These are phyloP conservation scores for Myrmophylax atrothorax DNA, from an alignment of 2,113 vertebrate species.

Conservation along the genomic window DNA sequence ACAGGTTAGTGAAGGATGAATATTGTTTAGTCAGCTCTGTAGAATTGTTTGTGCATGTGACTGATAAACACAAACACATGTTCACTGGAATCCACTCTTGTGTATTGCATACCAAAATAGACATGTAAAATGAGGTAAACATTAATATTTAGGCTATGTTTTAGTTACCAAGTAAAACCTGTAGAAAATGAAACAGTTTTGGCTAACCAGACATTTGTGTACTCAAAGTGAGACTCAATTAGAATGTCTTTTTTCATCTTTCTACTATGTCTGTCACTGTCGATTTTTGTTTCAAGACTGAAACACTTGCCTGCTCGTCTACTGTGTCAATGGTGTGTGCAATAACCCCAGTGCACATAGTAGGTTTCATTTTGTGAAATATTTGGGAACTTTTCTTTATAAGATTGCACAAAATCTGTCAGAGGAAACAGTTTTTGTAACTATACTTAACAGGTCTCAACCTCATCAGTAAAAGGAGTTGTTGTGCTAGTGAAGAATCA, in stretches of 20 bases:
- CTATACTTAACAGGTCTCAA: slow-evolving; percentile 71
- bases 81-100: not conserved
- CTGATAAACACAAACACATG: not conserved
- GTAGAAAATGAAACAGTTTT: not conserved
- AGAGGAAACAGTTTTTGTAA: not conserved
- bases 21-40: not conserved
- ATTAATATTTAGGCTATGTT: not conserved
- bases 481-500: slow-evolving; percentile 77
- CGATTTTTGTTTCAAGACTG: not conserved
- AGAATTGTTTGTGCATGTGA: not conserved
- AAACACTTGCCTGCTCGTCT: not conserved
- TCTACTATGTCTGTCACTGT: not conserved
- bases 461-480: slow-evolving; percentile 80
- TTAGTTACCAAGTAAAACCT: not conserved
- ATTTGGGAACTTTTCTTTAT: not conserved
- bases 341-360: not conserved
- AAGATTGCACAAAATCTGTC: not conserved
- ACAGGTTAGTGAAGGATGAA: slow-evolving; percentile 74
- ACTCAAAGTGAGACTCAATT: not conserved
- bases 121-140: not conserved
- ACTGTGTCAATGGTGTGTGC: not conserved
- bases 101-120: not conserved
- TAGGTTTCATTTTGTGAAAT: not conserved
- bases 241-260: not conserved
- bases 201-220: not conserved